phyloP scores from a whole-genome alignment of 1,140 invertebrate species.

The Grapholita molesta region DNA sequence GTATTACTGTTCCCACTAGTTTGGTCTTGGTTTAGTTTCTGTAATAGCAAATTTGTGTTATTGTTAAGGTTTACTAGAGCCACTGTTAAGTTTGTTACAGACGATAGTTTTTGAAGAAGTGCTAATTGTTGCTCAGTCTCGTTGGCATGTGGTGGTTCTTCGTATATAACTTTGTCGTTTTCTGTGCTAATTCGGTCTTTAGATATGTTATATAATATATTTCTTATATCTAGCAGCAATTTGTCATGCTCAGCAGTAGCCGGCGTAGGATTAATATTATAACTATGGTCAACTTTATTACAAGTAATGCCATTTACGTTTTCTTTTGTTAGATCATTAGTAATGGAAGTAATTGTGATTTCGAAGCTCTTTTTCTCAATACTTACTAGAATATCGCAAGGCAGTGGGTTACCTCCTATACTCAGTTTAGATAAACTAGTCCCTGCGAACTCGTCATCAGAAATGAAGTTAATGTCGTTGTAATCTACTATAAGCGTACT shows the following conservation, averaged over 20 bases:
- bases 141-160: neutral
- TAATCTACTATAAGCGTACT: constrained; percentile 30
- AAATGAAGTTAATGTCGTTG: constrained; percentile 26
- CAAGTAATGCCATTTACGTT: constrained; percentile 46
- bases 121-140: neutral
- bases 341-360: constrained; percentile 30
- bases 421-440: constrained; percentile 19
- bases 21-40: constrained; percentile 23
- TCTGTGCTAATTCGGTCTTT: neutral
- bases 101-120: neutral
- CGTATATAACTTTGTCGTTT: neutral
- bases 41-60: constrained; percentile 27
- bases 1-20: constrained; percentile 21
- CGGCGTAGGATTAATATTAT: neutral
- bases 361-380: constrained; percentile 25
- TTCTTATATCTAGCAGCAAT: constrained; percentile 19
- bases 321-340: constrained; percentile 28
- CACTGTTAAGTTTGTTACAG: constrained; percentile 18
- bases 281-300: constrained; percentile 18
- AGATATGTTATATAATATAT: constrained; percentile 17
- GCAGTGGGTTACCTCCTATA: constrained; percentile 39
- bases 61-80: constrained; percentile 20
- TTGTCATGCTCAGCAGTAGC: neutral
- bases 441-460: neutral
- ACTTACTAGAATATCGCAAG: constrained; percentile 31